Evolutionary conservation across 2,888 invertebrate species (phyloP).

Genomic region (Drosophila mimica): DNA sequence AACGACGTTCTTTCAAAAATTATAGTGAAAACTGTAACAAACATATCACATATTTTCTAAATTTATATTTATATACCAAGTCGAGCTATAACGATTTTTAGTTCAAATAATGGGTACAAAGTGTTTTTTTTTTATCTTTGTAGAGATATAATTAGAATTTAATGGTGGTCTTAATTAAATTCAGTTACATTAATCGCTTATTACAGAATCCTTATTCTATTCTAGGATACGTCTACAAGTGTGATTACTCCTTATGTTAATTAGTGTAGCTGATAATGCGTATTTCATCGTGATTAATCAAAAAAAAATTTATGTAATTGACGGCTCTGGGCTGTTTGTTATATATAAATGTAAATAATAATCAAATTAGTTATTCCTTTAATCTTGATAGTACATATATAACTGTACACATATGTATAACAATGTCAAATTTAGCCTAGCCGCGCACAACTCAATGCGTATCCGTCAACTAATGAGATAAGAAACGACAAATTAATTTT

Average conservation of each 20-base stretch:
- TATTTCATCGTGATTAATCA: constrained; percentile 1
- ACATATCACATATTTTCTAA: neutral
- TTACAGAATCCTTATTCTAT: neutral
- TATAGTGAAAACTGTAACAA: neutral
- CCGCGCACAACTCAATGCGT: neutral
- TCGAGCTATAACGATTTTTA: neutral
- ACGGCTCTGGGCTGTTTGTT: neutral
- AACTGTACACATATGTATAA: neutral
- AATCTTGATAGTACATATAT: neutral
- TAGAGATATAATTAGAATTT: neutral
- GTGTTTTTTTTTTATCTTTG: neutral
- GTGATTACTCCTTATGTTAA: neutral
- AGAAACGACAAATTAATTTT: neutral
- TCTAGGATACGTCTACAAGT: too few species aligned
- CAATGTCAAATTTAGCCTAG: neutral
- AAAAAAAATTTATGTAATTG: neutral
- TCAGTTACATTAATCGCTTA: neutral
- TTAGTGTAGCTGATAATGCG: neutral
- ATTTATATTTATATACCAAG: neutral
- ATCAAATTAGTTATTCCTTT: neutral
- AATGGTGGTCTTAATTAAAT: neutral
- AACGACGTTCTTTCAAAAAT: neutral
- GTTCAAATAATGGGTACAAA: neutral
- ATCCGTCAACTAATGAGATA: neutral
- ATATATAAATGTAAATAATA: neutral